phyloP scores from a whole-genome alignment of 2,797 vertebrate genomes.

The Alectoris magna region DNA sequence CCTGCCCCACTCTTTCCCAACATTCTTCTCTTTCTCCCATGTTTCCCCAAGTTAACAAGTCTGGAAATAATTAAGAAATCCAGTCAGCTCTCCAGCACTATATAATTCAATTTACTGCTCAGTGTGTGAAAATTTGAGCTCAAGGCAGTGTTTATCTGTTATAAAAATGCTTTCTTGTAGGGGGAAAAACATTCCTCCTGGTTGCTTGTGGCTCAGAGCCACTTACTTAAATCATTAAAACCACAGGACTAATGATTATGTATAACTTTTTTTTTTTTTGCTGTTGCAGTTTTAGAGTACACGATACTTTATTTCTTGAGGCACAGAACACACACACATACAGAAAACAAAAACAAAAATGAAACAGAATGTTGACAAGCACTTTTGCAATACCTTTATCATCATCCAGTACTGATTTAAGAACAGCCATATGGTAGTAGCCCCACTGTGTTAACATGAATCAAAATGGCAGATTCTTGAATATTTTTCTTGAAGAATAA shows the following conservation, averaged over 20 bases:
- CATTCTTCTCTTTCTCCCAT: not conserved
- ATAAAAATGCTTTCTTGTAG: conserved; percentile 45
- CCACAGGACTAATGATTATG: not conserved
- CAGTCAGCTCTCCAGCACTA: conserved; percentile 33
- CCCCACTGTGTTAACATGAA: not conserved
- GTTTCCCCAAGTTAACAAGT: conserved; percentile 50
- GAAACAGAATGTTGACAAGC: not conserved
- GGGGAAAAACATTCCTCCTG: conserved; percentile 22
- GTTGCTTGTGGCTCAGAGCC: conserved; percentile 35
- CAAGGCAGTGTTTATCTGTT: conserved; percentile 50
- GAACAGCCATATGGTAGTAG: not conserved
- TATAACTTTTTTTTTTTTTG: not conserved
- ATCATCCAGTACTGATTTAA: not conserved
- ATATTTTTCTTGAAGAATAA: not conserved
- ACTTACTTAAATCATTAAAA: conserved; percentile 52
- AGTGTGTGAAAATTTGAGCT: conserved; percentile 66
- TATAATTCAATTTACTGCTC: conserved; percentile 62
- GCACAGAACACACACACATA: not conserved
- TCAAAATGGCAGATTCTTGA: not conserved
- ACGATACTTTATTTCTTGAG: conserved; percentile 9
- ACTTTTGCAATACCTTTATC: not conserved
- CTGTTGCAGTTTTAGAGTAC: conserved; percentile 5
- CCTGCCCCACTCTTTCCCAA: conserved; percentile 1
- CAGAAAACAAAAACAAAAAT: not conserved
- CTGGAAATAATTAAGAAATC: conserved; percentile 68